phyloP scores from a whole-genome alignment of 2,797 vertebrate species.

The Myotis findleyi region DNA sequence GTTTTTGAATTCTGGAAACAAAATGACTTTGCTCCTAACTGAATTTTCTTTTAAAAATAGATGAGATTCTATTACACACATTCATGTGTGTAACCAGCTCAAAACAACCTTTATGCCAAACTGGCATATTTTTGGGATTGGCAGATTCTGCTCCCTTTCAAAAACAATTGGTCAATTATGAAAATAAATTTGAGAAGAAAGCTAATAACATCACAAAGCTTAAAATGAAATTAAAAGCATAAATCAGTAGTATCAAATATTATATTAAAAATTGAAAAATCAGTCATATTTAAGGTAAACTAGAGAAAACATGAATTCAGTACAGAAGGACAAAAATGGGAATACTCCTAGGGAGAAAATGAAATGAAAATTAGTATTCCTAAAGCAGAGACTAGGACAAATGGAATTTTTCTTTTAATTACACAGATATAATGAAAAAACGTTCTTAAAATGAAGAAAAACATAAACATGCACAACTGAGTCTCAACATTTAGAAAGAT shows the following conservation, averaged over 20 bases:
- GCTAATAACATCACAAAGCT: background rate
- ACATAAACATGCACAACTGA: background rate
- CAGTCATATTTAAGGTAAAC: background rate
- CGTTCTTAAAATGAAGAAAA: constrained; percentile 39
- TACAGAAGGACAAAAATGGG: background rate
- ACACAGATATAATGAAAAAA: background rate
- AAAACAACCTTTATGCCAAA: background rate
- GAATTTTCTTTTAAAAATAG: background rate
- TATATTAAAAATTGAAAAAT: constrained; percentile 27
- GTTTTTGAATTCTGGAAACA: constrained; percentile 35
- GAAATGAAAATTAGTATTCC: background rate
- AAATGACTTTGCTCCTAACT: constrained; percentile 19
- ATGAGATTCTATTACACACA: too few relatives aligned
- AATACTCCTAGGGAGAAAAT: background rate
- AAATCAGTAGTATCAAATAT: background rate
- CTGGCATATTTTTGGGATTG: background rate
- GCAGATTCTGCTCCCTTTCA: background rate
- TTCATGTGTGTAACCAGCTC: background rate
- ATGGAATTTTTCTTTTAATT: constrained; percentile 5
- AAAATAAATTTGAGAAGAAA: constrained; percentile 23
- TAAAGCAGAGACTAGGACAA: background rate
- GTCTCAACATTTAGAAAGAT: background rate
- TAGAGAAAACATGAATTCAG: constrained; percentile 29
- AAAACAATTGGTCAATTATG: background rate
- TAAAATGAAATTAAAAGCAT: constrained; percentile 43